phyloP scores from a whole-genome alignment of 1,140 invertebrate genomes.

The Drosophila auraria region DNA sequence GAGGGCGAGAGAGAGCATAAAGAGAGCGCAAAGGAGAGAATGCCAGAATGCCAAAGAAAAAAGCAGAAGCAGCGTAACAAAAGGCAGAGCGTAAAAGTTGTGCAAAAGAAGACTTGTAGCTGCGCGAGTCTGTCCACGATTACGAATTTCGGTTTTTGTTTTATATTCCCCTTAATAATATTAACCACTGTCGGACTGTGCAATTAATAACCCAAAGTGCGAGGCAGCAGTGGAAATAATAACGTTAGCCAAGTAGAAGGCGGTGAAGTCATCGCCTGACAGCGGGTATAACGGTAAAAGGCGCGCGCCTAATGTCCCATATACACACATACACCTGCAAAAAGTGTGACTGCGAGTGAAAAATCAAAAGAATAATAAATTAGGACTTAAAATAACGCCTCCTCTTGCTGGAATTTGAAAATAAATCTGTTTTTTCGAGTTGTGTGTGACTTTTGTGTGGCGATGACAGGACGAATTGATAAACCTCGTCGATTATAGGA shows the following conservation, averaged over 20 bases:
- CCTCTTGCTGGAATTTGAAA: neutral
- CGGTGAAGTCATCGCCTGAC: slow-evolving; percentile 27
- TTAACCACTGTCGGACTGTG: neutral
- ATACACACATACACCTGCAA: slow-evolving; percentile 21
- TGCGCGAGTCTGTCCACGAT: slow-evolving; percentile 58
- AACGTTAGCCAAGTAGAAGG: neutral
- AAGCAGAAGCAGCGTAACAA: slow-evolving; percentile 69
- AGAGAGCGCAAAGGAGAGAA: slow-evolving; percentile 9
- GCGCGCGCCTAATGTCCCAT: slow-evolving; percentile 38
- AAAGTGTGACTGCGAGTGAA: slow-evolving; percentile 17
- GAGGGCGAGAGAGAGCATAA: slow-evolving; percentile 4
- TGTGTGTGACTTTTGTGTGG: neutral
- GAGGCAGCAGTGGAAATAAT: neutral
- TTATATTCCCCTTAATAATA: slow-evolving; percentile 50
- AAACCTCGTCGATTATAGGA: slow-evolving; percentile 47
- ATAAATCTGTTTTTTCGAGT: neutral
- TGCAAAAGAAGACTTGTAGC: slow-evolving; percentile 83
- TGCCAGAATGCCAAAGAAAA: slow-evolving; percentile 39
- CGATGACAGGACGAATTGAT: slow-evolving; percentile 29
- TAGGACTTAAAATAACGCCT: no score
- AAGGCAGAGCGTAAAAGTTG: slow-evolving; percentile 70
- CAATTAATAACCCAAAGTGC: slow-evolving; percentile 1
- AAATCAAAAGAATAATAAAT: slow-evolving; percentile 5
- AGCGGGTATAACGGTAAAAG: slow-evolving; percentile 19
- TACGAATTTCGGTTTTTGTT: slow-evolving; percentile 51